Evolutionary conservation across 2,113 vertebrate genomes (phyloP), one percentile per base, ranked within the genome.

Genomic region (Nycticorax nycticorax): DNA sequence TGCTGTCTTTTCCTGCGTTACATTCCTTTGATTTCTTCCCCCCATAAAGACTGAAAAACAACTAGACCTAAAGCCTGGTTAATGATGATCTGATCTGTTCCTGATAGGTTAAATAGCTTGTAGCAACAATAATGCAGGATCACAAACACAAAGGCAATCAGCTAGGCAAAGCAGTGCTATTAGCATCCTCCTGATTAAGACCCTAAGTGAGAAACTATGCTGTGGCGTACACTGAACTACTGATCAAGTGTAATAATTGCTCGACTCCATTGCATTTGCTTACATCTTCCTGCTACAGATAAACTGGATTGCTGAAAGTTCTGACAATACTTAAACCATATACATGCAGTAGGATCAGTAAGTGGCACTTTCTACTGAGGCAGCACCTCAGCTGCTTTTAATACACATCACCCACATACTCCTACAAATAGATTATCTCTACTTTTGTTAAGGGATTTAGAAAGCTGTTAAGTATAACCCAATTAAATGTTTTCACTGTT

Each of bases 171-270:
- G 93, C 95, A 96, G 94, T 57, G 85, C 97, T 98, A 98, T 98
- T 97, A 98, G 95, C 85, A 93, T 96, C 93, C 98, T 97, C 94
- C 53, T 41, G 68, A 96, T 97, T 98, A 98, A 97, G 97, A 97
- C 92, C 95, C 98, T 98, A 97, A 98, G 96, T 97, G 97, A 98
- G 97, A 98, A 98, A 98, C 98, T 97, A 97, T 91, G 97, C 97
- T 59, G 64, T 93, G 96, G 56, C 92, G 26, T 78, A 95, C 93
- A 92, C 79, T 92, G 96, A 97, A 96, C 95, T 94, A 97, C 96
- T 98, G 97, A 98, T 98, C 96, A 98, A 98, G 89, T 88, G 48
- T 85, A 93, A 93, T 82, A 94, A 81, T 91, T 92, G 94, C 89
- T 77, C 32, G 4, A 92, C 95, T 97, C 93, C 95, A 98, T 98